Conservation (phyloP, 2,797 vertebrate genomes). For the Pangasius larnaudii region DNA sequence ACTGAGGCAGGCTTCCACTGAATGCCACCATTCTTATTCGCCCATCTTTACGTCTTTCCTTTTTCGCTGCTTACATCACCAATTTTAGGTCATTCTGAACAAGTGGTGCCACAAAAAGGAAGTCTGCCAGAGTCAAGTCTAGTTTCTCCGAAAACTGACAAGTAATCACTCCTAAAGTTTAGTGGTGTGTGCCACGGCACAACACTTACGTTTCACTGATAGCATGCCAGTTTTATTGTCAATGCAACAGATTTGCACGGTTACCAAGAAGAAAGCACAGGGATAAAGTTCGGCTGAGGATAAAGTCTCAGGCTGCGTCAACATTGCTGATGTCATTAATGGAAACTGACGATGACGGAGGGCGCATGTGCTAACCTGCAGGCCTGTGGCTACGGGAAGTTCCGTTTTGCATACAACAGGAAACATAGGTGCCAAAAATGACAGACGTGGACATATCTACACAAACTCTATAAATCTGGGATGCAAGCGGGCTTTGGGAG, state of each 20-base stretch:
- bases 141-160: constrained; percentile 34
- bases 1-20: constrained; percentile 51
- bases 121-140: constrained; percentile 34
- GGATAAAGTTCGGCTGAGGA: constrained; percentile 16
- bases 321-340: constrained; percentile 28
- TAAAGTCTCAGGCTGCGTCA: constrained; percentile 20
- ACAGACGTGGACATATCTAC: constrained; percentile 63
- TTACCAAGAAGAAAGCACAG: constrained; percentile 38
- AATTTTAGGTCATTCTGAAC: neutral
- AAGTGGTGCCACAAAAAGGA: constrained; percentile 45
- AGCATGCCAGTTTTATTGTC: constrained; percentile 42
- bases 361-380: neutral
- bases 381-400: neutral
- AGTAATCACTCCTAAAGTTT: constrained; percentile 26
- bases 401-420: neutral
- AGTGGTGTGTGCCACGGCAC: constrained; percentile 27
- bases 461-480: constrained; percentile 59
- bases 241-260: constrained; percentile 33
- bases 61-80: neutral
- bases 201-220: constrained; percentile 11
- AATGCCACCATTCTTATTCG: constrained; percentile 33
- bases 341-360: constrained; percentile 2
- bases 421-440: neutral
- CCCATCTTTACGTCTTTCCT: neutral
- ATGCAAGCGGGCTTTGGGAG: constrained; percentile 69